phyloP scores from a whole-genome alignment of 2,113 vertebrate species.

The Otocyon megalotis region DNA sequence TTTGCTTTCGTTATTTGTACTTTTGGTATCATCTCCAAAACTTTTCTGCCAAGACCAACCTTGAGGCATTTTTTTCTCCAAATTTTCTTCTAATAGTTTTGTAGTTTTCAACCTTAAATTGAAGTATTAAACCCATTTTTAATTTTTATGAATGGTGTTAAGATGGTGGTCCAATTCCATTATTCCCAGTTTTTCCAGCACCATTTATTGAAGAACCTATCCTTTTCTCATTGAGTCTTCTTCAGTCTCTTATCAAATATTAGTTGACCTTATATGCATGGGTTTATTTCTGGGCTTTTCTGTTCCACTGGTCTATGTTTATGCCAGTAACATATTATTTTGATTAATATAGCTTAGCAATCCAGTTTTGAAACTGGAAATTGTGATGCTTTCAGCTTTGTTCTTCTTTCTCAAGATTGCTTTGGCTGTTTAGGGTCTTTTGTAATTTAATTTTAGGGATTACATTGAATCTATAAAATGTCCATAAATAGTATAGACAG shows the following conservation, averaged over 20 bases:
- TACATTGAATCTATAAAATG: not conserved
- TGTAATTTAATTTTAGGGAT: not conserved
- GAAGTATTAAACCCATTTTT: not conserved
- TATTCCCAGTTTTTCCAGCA: not conserved
- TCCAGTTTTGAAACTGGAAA: not conserved
- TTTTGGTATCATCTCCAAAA: not conserved
- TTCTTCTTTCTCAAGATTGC: not conserved
- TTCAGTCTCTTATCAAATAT: not conserved
- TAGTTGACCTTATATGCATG: not conserved
- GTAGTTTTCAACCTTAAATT: not conserved
- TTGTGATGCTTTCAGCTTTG: not conserved
- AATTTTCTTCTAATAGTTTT: not conserved
- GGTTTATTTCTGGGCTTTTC: not conserved
- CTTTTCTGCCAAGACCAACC: not conserved
- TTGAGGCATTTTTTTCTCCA: not conserved
- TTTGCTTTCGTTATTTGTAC: not conserved
- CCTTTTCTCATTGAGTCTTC: not conserved
- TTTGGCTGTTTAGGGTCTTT: not conserved
- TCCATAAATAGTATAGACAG: not conserved
- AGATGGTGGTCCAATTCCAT: not conserved
- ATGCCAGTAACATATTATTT: not conserved
- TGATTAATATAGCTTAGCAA: not conserved
- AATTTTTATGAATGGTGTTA: not conserved
- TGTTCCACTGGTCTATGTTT: not conserved
- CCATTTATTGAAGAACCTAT: not conserved